Base-by-base conservation (phyloP, 92 coral and sea anemone species). In the Epizoanthus fatuus region DNA sequence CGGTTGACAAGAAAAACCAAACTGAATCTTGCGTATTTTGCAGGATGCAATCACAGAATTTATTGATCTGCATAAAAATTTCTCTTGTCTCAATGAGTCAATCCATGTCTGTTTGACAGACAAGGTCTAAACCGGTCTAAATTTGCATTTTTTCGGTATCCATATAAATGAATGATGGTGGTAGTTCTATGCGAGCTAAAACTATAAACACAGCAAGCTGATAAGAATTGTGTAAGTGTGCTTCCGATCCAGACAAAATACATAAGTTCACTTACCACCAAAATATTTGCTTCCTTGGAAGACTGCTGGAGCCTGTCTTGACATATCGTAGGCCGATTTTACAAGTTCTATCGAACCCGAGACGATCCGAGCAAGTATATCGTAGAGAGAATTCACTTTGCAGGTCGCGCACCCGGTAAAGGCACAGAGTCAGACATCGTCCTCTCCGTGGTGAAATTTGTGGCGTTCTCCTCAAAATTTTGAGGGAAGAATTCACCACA, bases 351-450 rank as follows among this genome's bases (percentile, higher is more conserved):
- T 17, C 40, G 72, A 66, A 42, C 49, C 39, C 9, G 72, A 12
- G 13, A 37, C 49, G 19, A 66, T 17, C n/a, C 44, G 45, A 37
- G 47, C 38, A 63, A 63, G 69, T 22, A 63, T 25, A 25, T 63
- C 69, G 69, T 63, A 29, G 14, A 63, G 40, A 63, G 38, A 63
- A 63, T 63, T 63, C 69, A 63, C 69, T 63, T 63, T 37, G 72
- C 72, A 62, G n/a, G 47, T 37, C 9, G 47, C 9, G 47, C 20
- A 38, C 47, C 38, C 11, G 44, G 72, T 19, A 13, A 4, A 37
- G 29, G 72, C 47, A 4, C 72, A 37, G n/a, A n/a, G n/a, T n/a
- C n/a, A n/a, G 19, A 66, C 72, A 37, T 37, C 40, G 2, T 66
- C 72, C 72, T 66, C 72, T 37, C 47, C 47, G 47, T 12, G 42